Evolutionary conservation across 2,888 invertebrate species (phyloP), one percentile per base, ranked within the genome.

Genomic region (Sussaba pulchella): DNA sequence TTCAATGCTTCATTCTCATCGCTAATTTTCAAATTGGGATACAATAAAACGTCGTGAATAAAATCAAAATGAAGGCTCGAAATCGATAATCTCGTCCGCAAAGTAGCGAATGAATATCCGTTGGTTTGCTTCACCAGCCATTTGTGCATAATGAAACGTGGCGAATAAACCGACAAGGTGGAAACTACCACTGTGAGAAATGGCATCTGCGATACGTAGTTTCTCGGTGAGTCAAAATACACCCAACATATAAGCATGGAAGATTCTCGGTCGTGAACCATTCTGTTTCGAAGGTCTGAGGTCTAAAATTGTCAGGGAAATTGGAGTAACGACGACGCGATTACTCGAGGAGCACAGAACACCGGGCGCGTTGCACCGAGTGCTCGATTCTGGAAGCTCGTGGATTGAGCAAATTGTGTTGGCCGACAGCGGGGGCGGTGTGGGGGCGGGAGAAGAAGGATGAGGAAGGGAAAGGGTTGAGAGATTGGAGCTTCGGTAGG

Each of bases 331-430:
- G 50, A 69, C 26, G 39, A 24, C 19, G 39, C 41, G 50, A 72
- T 72, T 72, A 72, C 50, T 47, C n/a, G 61, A 21, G 50, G 41
- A 67, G 52, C 10, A 47, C n/a, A n/a, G n/a, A n/a, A 47, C 47
- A 36, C 10, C 5, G 12, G n/a, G 17, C 14, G 26, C 8, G 24
- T 41, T 24, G 26, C 17, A 63, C 41, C 41, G 54, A 17, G 52
- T 63, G 41, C 63, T 43, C n/a, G 50, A 39, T 52, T 52, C 31
- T 54, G 63, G 43, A 54, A 63, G 63, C 72, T 73, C n/a, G 39
- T 52, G 31, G 63, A 73, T 52, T 73, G 72, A 63, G 72, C 72
- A 73, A 73, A 73, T 73, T 73, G 72, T 52, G 63, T 41, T 54
- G 19, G 52, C n/a, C n/a, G n/a, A n/a, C n/a, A n/a, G n/a, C n/a